Percentiles rank a stretch among this genome's conserved stretches.
These are phyloP conservation scores for Henricia sp. DNA, from an alignment of 53 echinoderm and acorn worm genomes.

Conservation along the genomic window DNA sequence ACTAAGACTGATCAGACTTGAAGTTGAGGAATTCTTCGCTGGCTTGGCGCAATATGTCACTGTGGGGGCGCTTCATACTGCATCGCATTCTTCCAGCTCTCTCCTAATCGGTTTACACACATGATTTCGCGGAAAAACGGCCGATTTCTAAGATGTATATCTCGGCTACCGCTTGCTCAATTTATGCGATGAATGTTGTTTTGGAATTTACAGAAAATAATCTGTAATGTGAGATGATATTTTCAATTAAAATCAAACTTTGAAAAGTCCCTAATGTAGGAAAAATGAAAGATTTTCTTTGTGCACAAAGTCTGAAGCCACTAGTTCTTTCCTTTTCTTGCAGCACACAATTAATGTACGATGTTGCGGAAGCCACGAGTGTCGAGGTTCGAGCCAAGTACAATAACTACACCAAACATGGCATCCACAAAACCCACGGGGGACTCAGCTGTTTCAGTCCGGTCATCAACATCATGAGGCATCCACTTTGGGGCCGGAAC, in stretches of 20 bases:
- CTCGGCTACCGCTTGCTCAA: not conserved
- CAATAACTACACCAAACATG: slow-evolving; percentile 71
- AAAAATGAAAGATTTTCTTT: no score
- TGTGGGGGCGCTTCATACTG: no score
- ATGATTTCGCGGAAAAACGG: no score
- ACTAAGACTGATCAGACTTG: no score
- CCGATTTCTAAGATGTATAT: not conserved
- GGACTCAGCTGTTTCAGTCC: slow-evolving; percentile 97
- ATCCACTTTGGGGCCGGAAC: slow-evolving; percentile 95
- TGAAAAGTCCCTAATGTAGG: not conserved
- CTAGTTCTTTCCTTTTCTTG: not conserved
- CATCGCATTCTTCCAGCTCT: no score
- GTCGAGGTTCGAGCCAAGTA: slow-evolving; percentile 88
- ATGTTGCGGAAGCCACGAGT: slow-evolving; percentile 84
- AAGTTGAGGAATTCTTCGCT: no score
- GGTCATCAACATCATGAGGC: slow-evolving; percentile 95
- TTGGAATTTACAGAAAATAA: no score
- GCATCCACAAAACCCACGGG: slow-evolving; percentile 61
- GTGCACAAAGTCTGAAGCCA: no score
- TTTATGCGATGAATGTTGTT: not conserved
- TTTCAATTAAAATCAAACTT: not conserved
- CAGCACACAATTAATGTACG: slow-evolving; percentile 59
- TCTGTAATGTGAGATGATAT: no score
- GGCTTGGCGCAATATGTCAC: no score
- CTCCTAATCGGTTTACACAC: no score